Evolutionary conservation across 2,888 invertebrate species (phyloP).

Genomic region (Aspidapion aeneum): DNA sequence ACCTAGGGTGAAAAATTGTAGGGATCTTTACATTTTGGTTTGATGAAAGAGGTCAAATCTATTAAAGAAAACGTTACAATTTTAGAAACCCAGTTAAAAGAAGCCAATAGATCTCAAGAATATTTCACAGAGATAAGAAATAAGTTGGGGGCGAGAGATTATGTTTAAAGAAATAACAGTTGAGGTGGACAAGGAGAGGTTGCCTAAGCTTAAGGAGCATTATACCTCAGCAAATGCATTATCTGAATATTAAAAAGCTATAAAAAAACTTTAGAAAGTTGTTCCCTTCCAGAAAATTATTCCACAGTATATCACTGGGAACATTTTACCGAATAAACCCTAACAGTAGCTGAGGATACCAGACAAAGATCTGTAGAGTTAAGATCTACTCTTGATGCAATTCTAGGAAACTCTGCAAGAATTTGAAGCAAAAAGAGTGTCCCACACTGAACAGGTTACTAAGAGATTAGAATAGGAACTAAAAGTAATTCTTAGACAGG

Average conservation of each 20-base stretch:
- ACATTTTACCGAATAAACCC: conserved; percentile 70
- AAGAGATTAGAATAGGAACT: conserved; percentile 65
- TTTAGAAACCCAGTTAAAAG: not conserved
- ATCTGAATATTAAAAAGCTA: conserved; percentile 44
- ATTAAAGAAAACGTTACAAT: not conserved
- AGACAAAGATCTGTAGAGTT: conserved; percentile 69
- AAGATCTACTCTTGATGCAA: conserved; percentile 64
- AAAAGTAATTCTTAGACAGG: conserved; percentile 61
- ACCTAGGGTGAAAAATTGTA: conserved; percentile 77
- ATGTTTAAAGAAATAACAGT: not conserved
- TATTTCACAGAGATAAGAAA: not conserved
- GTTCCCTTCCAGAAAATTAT: conserved; percentile 77
- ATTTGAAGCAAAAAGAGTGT: conserved; percentile 70
- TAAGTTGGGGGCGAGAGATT: not conserved
- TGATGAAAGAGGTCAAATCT: not conserved
- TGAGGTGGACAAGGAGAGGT: not conserved
- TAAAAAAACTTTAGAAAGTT: no score
- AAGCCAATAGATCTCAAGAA: not conserved
- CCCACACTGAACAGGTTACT: conserved; percentile 70
- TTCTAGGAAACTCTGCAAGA: conserved; percentile 68
- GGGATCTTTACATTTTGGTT: conserved; percentile 72
- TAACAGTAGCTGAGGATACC: conserved; percentile 69
- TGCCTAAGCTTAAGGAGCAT: not conserved
- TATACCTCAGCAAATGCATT: not conserved
- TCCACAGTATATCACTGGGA: conserved; percentile 82